These are phyloP conservation scores for Papilio polytes DNA, from an alignment of 1,140 invertebrate species.

Conservation along the genomic window DNA sequence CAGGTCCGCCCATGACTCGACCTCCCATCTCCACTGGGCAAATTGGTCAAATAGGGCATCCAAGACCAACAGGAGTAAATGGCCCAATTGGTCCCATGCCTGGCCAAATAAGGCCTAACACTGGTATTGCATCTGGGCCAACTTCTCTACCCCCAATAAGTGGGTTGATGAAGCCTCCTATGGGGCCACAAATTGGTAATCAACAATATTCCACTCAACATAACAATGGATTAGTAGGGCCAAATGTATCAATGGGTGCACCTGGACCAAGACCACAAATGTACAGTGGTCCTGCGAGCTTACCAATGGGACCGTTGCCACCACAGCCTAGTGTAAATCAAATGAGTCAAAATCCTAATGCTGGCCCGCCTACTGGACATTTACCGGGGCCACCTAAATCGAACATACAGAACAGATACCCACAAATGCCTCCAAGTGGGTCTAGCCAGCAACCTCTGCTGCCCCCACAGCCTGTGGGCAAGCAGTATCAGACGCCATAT, in stretches of 20 bases:
- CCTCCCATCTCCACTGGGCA: constrained; percentile 42
- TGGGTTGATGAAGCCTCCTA: constrained; percentile 33
- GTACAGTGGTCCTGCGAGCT: constrained; percentile 23
- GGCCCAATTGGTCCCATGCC: constrained; percentile 48
- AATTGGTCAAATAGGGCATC: constrained; percentile 46
- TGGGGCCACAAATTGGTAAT: constrained; percentile 43
- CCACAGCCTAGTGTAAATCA: constrained; percentile 45
- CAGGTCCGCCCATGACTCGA: constrained; percentile 48
- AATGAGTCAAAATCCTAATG: constrained; percentile 29
- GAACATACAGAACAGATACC: constrained; percentile 76
- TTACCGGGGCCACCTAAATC: constrained; percentile 50
- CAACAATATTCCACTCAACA: constrained; percentile 39
- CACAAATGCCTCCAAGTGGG: constrained; percentile 73
- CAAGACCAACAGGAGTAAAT: constrained; percentile 54
- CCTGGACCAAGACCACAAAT: constrained; percentile 44
- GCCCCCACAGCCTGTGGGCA: constrained; percentile 68
- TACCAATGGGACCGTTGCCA: constrained; percentile 41
- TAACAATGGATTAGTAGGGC: constrained; percentile 47
- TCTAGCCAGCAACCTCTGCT: constrained; percentile 59
- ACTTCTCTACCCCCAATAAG: constrained; percentile 42
- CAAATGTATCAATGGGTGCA: constrained; percentile 46
- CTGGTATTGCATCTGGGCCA: constrained; percentile 45
- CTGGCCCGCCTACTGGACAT: constrained; percentile 46
- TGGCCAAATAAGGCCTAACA: constrained; percentile 46
- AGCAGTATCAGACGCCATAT: constrained; percentile 67